Conservation (phyloP, 2,888 invertebrate species). For the Dicranocentrus wangi region DNA sequence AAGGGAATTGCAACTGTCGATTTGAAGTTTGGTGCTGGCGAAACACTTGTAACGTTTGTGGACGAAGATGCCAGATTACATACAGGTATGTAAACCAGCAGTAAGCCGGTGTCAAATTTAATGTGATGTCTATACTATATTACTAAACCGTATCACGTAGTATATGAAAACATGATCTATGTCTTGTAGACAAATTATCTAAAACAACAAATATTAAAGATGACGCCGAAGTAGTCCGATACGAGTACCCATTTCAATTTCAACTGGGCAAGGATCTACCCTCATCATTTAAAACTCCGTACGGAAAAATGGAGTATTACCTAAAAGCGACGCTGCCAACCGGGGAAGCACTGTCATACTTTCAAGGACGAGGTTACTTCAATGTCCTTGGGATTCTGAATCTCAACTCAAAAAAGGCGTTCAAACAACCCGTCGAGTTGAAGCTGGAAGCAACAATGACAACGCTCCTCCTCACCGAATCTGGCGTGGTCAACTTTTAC, state of each 20-base stretch:
- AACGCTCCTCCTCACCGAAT: constrained; percentile 18
- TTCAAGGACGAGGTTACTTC: constrained; percentile 48
- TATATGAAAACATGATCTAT: too few species aligned
- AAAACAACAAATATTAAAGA: constrained; percentile 23
- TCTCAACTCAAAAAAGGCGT: constrained; percentile 36
- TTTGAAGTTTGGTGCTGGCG: constrained; percentile 51
- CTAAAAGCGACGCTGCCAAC: constrained; percentile 57
- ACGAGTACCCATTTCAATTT: constrained; percentile 57
- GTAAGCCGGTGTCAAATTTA: not conserved
- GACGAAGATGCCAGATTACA: constrained; percentile 60
- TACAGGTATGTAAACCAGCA: constrained; percentile 31
- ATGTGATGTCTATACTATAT: too few species aligned
- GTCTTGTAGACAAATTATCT: constrained; percentile 49
- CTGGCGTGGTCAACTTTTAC: constrained; percentile 44
- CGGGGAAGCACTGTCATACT: constrained; percentile 51
- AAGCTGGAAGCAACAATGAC: constrained; percentile 44
- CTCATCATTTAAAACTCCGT: constrained; percentile 54
- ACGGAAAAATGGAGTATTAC: constrained; percentile 59
- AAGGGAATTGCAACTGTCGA: constrained; percentile 50
- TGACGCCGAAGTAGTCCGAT: constrained; percentile 26
- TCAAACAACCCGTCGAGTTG: constrained; percentile 49
- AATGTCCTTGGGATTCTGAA: constrained; percentile 50
- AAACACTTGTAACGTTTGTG: constrained; percentile 42
- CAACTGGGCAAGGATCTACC: constrained; percentile 54
- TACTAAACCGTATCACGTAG: too few species aligned